Conservation (phyloP, 2,113 vertebrate genomes). For the Callospermophilus lateralis region DNA sequence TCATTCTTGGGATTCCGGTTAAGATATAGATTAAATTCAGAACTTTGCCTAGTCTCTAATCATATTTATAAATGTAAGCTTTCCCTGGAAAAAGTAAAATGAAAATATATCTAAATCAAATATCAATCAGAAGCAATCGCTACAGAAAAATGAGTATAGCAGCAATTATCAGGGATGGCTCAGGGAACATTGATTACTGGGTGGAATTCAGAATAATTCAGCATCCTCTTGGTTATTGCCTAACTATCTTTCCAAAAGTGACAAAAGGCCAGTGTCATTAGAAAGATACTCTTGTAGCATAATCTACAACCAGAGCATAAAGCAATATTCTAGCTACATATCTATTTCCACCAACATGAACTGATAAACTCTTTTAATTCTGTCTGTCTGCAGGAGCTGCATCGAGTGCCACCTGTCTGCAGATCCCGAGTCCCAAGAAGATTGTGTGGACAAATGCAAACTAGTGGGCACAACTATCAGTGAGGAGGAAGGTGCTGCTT, state of each 20-base stretch:
- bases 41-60: slow-evolving; percentile 7
- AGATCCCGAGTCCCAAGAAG: slow-evolving; percentile 83
- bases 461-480: slow-evolving; percentile 90
- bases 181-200: background rate
- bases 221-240: no score
- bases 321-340: background rate
- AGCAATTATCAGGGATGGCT: background rate
- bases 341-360: slow-evolving; percentile 70
- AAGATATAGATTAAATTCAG: slow-evolving; percentile 39
- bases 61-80: slow-evolving; percentile 37
- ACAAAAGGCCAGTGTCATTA: background rate
- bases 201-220: slow-evolving; percentile 30
- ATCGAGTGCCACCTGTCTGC: slow-evolving; percentile 95
- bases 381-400: slow-evolving; percentile 92
- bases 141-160: background rate
- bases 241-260: slow-evolving; percentile 18
- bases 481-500: slow-evolving; percentile 89
- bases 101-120: slow-evolving; percentile 64
- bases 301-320: background rate
- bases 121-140: slow-evolving; percentile 37
- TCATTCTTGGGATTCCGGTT: slow-evolving; percentile 38
- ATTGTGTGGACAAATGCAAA: slow-evolving; percentile 93
- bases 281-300: background rate
- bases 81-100: slow-evolving; percentile 36
- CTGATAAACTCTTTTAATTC: slow-evolving; percentile 81